Percentiles rank a stretch among this genome's conserved stretches.
Conservation (phyloP, 2,888 invertebrate genomes). For the Ephialtes manifestator region DNA sequence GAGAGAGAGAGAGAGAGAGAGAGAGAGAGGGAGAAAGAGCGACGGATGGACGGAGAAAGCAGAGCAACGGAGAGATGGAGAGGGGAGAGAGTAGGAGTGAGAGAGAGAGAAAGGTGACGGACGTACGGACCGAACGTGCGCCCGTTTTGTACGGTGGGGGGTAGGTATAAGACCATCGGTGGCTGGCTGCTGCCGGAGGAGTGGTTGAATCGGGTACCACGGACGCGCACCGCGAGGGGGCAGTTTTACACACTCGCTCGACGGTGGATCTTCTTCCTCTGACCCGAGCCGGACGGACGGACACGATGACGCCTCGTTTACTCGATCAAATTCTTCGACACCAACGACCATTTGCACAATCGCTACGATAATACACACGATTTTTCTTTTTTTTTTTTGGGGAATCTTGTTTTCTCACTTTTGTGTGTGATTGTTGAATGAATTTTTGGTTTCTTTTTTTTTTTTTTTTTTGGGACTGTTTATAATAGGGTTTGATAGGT, state of each 20-base stretch:
- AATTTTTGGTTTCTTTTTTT: no score
- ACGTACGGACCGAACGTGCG: constrained; percentile 58
- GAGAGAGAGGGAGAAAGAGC: constrained; percentile 49
- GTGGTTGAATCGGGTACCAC: constrained; percentile 79
- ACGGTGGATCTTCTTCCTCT: constrained; percentile 5
- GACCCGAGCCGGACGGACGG: background rate
- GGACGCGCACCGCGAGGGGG: constrained; percentile 80
- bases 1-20: constrained; percentile 36
- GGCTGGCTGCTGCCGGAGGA: constrained; percentile 79
- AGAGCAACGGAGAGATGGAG: constrained; percentile 61
- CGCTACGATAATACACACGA: background rate
- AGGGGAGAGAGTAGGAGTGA: constrained; percentile 61
- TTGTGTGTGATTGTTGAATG: no score
- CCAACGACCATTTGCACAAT: constrained; percentile 14
- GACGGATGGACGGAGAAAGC: constrained; percentile 71
- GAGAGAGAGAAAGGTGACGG: constrained; percentile 59
- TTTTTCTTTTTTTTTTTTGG: background rate
- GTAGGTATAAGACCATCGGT: constrained; percentile 76
- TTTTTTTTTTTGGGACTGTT: no score
- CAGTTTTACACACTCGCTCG: constrained; percentile 74
- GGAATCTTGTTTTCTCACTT: background rate
- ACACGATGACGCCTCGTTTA: constrained; percentile 8
- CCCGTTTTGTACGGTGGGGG: constrained; percentile 67
- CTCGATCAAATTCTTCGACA: constrained; percentile 12
- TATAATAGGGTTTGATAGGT: no score